Percentiles rank a stretch among this genome's conserved stretches.
Conservation (phyloP, 2,113 vertebrate species). For the Deroptyus accipitrinus region DNA sequence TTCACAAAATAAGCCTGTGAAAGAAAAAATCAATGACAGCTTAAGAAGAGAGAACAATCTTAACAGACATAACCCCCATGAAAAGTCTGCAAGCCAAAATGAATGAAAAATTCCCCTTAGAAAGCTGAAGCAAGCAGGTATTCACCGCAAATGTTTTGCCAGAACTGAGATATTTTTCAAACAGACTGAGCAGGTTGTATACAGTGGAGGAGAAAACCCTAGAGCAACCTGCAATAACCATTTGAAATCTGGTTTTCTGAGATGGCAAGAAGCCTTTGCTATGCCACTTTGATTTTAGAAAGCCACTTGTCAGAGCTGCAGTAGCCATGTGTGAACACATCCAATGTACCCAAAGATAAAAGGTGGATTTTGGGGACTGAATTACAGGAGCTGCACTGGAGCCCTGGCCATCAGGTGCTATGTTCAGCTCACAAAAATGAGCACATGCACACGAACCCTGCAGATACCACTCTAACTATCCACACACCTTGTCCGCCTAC, state of each 20-base stretch:
- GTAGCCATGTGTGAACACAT: neutral
- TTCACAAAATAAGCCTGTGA: slow-evolving; percentile 8
- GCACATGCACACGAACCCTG: rapidly evolving
- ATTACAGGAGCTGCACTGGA: neutral
- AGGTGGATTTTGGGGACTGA: neutral
- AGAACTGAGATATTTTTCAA: neutral
- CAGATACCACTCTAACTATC: neutral
- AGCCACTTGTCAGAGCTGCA: neutral
- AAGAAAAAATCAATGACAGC: neutral
- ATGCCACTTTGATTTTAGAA: neutral
- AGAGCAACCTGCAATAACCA: neutral
- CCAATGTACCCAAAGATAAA: neutral
- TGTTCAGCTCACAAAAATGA: neutral
- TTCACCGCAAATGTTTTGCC: neutral
- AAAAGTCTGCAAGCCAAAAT: neutral
- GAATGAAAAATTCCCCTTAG: neutral
- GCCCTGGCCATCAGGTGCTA: neutral
- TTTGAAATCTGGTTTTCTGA: neutral
- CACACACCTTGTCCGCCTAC: neutral
- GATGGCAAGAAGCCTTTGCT: neutral
- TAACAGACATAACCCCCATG: neutral
- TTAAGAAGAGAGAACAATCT: slow-evolving; percentile 6
- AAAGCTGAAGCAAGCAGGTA: slow-evolving; percentile 7
- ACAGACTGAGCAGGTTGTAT: neutral
- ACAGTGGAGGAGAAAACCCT: neutral